Percentiles rank a stretch among this genome's conserved stretches.
Conservation (phyloP, 2,113 vertebrate species). For the Chauna torquata region DNA sequence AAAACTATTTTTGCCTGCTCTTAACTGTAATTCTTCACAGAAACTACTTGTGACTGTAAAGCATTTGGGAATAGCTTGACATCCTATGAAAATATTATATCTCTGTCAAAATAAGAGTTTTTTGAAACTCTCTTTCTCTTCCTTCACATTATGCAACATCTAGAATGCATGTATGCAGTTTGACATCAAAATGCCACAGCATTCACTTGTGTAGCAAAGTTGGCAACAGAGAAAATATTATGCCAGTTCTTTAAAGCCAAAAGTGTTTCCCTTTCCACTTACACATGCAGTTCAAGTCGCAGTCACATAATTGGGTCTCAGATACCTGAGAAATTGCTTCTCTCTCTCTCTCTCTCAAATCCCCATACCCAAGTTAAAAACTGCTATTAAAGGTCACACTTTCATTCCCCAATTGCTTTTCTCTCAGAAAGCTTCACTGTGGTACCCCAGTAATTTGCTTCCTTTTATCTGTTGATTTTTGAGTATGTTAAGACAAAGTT, state of each 20-base stretch:
- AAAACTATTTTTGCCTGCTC: no score
- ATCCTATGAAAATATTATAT: not conserved
- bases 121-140: not conserved
- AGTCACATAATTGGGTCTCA: slow-evolving; percentile 37
- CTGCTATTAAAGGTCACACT: slow-evolving; percentile 43
- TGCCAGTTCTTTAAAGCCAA: not conserved
- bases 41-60: not conserved
- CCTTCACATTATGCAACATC: not conserved
- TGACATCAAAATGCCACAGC: not conserved
- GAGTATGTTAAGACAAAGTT: slow-evolving; percentile 22
- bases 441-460: slow-evolving; percentile 23
- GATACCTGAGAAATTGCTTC: slow-evolving; percentile 16
- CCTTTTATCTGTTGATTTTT: slow-evolving; percentile 38
- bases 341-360: not conserved
- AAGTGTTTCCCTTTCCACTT: slow-evolving; percentile 3
- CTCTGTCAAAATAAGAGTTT: not conserved
- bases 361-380: slow-evolving; percentile 21
- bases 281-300: slow-evolving; percentile 27
- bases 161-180: not conserved
- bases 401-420: slow-evolving; percentile 34
- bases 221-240: not conserved
- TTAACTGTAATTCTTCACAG: not conserved
- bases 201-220: not conserved
- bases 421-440: slow-evolving; percentile 11
- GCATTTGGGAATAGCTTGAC: not conserved